phyloP scores from a whole-genome alignment of 2,113 vertebrate genomes.

The Thalassoma bifasciatum region DNA sequence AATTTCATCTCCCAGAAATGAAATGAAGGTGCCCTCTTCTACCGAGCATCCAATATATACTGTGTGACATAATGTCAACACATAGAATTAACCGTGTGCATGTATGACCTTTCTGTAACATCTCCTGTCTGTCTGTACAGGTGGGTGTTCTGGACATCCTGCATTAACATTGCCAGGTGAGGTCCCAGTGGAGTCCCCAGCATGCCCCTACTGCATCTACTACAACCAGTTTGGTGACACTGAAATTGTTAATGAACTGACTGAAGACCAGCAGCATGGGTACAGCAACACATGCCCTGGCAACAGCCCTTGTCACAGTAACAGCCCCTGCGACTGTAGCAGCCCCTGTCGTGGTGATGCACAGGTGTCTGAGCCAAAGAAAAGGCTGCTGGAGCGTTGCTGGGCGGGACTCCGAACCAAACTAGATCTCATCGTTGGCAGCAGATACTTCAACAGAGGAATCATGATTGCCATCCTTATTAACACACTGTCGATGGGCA shows the following conservation, averaged over 20 bases:
- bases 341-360: conserved; percentile 35
- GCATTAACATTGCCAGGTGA: conserved; percentile 62
- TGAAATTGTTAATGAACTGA: conserved; percentile 40
- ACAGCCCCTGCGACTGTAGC: conserved; percentile 47
- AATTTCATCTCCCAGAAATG: conserved; percentile 59
- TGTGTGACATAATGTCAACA: conserved; percentile 26
- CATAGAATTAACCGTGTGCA: neutral
- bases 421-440: conserved; percentile 88
- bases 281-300: conserved; percentile 46
- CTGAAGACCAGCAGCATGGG: conserved; percentile 45
- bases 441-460: conserved; percentile 97
- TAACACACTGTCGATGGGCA: conserved; percentile 97
- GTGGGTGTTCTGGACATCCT: conserved; percentile 60
- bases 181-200: conserved; percentile 48
- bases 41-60: conserved; percentile 28
- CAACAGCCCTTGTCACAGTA: conserved; percentile 54
- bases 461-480: conserved; percentile 98
- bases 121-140: conserved; percentile 54
- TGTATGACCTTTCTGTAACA: conserved; percentile 21
- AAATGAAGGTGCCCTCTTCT: conserved; percentile 46
- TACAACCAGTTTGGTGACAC: conserved; percentile 57
- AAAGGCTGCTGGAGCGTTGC: conserved; percentile 38
- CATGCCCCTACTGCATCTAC: conserved; percentile 72
- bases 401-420: conserved; percentile 56
- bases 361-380: conserved; percentile 50